Percentiles rank a stretch among this genome's conserved stretches.
These are phyloP conservation scores for Notarius quadriscutis DNA, from an alignment of 2,113 vertebrate genomes.

Conservation along the genomic window DNA sequence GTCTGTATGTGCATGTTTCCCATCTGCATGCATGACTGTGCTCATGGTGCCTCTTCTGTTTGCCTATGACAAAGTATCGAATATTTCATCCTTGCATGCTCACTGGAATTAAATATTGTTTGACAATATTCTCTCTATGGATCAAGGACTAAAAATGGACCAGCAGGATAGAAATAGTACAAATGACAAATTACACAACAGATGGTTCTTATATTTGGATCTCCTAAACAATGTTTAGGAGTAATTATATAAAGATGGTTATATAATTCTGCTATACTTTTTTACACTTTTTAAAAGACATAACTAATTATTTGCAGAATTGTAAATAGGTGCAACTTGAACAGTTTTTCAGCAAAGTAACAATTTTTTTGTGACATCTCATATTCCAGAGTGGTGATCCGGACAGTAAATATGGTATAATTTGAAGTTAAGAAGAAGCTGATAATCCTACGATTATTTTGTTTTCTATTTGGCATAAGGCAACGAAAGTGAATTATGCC, in stretches of 20 bases:
- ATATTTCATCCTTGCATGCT: constrained; percentile 9
- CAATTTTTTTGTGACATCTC: background rate
- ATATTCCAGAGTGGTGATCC: background rate
- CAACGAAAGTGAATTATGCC: background rate
- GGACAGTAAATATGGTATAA: background rate
- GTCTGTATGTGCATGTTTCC: background rate
- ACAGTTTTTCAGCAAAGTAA: background rate
- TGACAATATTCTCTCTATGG: constrained; percentile 3
- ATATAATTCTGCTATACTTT: background rate
- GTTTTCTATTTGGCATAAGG: background rate
- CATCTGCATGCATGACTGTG: constrained; percentile 7
- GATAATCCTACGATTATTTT: background rate
- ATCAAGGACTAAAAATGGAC: constrained; percentile 26
- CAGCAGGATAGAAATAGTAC: background rate
- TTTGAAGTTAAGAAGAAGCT: no score
- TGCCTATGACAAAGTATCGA: constrained; percentile 3
- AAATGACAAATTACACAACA: background rate
- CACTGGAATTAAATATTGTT: constrained; percentile 17
- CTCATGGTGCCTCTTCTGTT: constrained; percentile 16
- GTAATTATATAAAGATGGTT: background rate
- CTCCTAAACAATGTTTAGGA: background rate
- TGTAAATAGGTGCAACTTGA: constrained; percentile 2
- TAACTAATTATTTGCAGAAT: constrained; percentile 22
- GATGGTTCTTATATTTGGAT: background rate
- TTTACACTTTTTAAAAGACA: background rate